phyloP scores from a whole-genome alignment of 92 coral and sea anemone species.

The Phymanthus crucifer region DNA sequence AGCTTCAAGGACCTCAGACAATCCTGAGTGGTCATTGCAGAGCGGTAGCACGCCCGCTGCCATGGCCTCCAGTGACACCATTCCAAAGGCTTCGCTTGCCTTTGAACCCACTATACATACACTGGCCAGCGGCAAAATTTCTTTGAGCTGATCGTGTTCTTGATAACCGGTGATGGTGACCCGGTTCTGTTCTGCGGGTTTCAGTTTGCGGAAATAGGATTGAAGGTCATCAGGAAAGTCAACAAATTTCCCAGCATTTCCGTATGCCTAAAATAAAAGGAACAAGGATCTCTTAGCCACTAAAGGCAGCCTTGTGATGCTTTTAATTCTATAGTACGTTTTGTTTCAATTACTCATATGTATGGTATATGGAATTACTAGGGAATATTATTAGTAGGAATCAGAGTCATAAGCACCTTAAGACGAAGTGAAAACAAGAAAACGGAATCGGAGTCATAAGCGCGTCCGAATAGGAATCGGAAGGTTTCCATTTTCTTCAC shows the following conservation, averaged over 20 bases:
- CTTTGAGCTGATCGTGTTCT: constrained; percentile 79
- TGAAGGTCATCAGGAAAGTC: constrained; percentile 71
- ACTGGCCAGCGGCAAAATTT: constrained; percentile 78
- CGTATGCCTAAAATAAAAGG: constrained; percentile 56
- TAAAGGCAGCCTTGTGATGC: too few relatives aligned
- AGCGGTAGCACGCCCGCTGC: constrained; percentile 83
- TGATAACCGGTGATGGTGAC: constrained; percentile 78
- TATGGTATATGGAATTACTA: too few relatives aligned
- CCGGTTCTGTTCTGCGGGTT: constrained; percentile 54
- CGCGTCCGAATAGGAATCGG: too few relatives aligned
- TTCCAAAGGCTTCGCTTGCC: constrained; percentile 84
- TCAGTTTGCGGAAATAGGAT: constrained; percentile 67
- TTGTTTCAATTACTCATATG: too few relatives aligned
- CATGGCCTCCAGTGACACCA: constrained; percentile 92
- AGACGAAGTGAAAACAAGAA: too few relatives aligned
- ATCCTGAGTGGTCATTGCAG: constrained; percentile 76
- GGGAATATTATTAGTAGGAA: too few relatives aligned
- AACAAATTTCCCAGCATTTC: constrained; percentile 73
- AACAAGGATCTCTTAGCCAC: neutral
- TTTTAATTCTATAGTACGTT: too few relatives aligned
- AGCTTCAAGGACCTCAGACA: constrained; percentile 72
- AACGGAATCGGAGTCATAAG: too few relatives aligned
- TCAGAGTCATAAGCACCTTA: too few relatives aligned
- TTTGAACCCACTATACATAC: constrained; percentile 62
- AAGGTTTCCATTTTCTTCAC: too few relatives aligned